Percentiles rank a stretch among this genome's conserved stretches.
phyloP scores from a whole-genome alignment of 1,140 invertebrate species.

The Aphaenogaster rudis region DNA sequence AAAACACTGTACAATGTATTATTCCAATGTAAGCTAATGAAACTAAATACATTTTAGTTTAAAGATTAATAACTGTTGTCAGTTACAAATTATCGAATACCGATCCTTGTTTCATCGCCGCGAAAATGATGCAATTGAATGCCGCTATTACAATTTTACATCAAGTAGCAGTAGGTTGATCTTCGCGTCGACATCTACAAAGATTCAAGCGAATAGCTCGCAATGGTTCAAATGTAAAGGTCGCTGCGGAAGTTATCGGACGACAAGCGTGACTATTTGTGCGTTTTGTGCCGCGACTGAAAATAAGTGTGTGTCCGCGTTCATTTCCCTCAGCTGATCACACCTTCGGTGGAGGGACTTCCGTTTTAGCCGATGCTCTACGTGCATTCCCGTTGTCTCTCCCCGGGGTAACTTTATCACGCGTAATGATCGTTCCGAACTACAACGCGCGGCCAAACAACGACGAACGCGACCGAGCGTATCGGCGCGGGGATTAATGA shows the following conservation, averaged over 20 bases:
- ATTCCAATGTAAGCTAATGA: neutral
- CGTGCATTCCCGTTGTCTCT: conserved; percentile 38
- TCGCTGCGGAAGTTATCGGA: neutral
- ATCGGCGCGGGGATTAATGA: conserved; percentile 25
- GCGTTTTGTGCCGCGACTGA: neutral
- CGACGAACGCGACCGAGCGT: conserved; percentile 14
- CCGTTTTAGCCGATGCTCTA: neutral
- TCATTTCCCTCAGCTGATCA: conserved; percentile 33
- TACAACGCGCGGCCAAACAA: conserved; percentile 46
- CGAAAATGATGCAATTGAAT: neutral
- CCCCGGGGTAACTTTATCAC: conserved; percentile 63
- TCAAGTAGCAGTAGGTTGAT: neutral
- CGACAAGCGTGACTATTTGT: neutral
- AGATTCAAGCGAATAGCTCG: neutral
- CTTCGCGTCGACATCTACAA: neutral
- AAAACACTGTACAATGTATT: too few species aligned
- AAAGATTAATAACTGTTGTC: neutral
- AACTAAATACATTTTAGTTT: neutral
- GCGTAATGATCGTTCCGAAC: conserved; percentile 61
- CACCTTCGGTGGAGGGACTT: conserved; percentile 29
- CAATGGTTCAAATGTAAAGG: neutral
- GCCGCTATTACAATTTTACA: neutral
- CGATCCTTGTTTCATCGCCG: neutral
- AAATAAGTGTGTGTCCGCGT: neutral
- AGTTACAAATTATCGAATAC: neutral